Evolutionary conservation across 2,797 vertebrate species (phyloP).

Genomic region (Sylvilagus floridanus): DNA sequence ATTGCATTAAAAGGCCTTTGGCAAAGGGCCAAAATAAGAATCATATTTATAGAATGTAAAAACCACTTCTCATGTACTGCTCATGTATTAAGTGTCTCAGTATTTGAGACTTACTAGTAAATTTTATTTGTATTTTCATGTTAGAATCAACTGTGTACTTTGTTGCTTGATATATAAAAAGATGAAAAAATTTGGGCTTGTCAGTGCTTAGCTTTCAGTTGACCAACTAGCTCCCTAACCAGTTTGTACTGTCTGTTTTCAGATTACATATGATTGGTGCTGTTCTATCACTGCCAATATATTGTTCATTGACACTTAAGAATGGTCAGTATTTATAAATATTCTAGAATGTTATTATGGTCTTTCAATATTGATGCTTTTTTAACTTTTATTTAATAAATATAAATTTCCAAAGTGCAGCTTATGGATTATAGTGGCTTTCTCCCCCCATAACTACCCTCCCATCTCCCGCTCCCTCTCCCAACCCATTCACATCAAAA

Average conservation of each 20-base stretch:
- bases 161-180: background rate
- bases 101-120: conserved; percentile 4
- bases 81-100: conserved; percentile 7
- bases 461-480: too few species aligned
- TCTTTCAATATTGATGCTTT: background rate
- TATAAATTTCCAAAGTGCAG: too few species aligned
- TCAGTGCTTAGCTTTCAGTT: conserved; percentile 35
- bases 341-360: background rate
- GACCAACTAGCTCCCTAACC: background rate
- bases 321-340: background rate
- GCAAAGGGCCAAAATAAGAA: background rate
- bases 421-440: too few species aligned
- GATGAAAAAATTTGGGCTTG: background rate
- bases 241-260: conserved; percentile 11
- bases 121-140: conserved; percentile 27
- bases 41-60: conserved; percentile 23
- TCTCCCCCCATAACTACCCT: too few species aligned
- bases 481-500: too few species aligned
- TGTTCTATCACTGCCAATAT: background rate
- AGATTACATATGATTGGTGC: background rate
- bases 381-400: too few species aligned
- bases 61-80: background rate
- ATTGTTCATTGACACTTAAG: background rate
- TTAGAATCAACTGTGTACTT: background rate
- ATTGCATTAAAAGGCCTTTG: background rate